Percentiles rank a stretch among this genome's conserved stretches.
Conservation (phyloP, 2,113 vertebrate genomes). For the Tragulus kanchil region DNA sequence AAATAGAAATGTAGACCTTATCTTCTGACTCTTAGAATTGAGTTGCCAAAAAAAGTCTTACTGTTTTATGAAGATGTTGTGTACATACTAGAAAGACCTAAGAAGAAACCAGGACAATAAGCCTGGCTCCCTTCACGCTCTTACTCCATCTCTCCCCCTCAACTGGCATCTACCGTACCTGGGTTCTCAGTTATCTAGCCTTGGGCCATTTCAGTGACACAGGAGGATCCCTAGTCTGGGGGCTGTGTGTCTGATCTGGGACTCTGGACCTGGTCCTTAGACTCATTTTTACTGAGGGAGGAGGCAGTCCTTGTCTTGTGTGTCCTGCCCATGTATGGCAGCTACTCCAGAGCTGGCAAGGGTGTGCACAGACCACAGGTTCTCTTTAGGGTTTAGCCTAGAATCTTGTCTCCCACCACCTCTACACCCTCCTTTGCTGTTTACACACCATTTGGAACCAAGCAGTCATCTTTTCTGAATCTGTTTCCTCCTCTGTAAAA, state of each 20-base stretch:
- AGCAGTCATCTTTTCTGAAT: background rate
- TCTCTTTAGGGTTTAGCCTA: background rate
- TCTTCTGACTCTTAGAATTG: constrained; percentile 14
- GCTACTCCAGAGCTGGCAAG: background rate
- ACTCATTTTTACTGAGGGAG: background rate
- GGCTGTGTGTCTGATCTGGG: background rate
- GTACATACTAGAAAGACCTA: background rate
- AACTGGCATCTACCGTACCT: background rate
- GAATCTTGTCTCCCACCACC: background rate
- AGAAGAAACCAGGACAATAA: background rate
- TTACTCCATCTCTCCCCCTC: background rate
- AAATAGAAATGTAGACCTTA: background rate
- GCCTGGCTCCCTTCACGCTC: background rate
- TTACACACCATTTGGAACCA: background rate
- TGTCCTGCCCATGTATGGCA: rapidly evolving
- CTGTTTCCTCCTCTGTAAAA: constrained; percentile 28
- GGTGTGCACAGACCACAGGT: background rate
- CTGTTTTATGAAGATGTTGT: background rate
- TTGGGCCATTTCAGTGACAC: background rate
- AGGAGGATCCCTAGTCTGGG: background rate
- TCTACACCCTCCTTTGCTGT: background rate
- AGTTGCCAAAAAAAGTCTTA: background rate
- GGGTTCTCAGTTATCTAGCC: background rate
- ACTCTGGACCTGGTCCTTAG: background rate
- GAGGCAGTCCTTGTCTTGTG: background rate